Evolutionary conservation across 2,888 invertebrate species (phyloP).

Genomic region (Ommatoiulus sabulosus): DNA sequence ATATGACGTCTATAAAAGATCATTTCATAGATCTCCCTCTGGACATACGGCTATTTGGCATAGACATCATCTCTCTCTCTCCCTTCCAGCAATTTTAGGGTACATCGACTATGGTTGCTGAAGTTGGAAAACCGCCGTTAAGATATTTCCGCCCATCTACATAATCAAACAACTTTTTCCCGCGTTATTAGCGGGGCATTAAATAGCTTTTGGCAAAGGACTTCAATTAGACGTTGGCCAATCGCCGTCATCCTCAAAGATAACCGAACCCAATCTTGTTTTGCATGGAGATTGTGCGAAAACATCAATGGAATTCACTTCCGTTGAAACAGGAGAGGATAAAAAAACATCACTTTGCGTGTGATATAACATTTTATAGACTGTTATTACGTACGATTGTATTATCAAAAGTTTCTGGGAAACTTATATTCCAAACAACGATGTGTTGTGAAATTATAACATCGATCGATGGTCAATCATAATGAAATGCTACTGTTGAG

Average conservation of each 20-base stretch:
- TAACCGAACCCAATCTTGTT: not conserved
- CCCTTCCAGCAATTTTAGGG: not conserved
- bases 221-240: conserved; percentile 24
- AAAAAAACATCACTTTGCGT: not conserved
- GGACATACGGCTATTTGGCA: conserved; percentile 36
- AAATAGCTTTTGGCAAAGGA: conserved; percentile 40
- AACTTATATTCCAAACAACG: too few species aligned
- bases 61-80: conserved; percentile 35
- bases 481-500: too few species aligned
- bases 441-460: too few species aligned
- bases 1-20: conserved; percentile 36
- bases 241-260: not conserved
- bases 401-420: too few species aligned
- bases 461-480: too few species aligned
- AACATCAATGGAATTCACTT: conserved; percentile 18
- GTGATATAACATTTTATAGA: not conserved
- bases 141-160: conserved; percentile 37
- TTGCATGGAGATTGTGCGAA: not conserved
- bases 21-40: conserved; percentile 36
- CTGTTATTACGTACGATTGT: not conserved
- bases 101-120: not conserved
- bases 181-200: not conserved
- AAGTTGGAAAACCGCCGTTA: not conserved
- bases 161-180: conserved; percentile 43
- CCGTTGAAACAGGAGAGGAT: not conserved